Evolutionary conservation across 2,888 invertebrate genomes (phyloP).

Genomic region (Erebia palarica): DNA sequence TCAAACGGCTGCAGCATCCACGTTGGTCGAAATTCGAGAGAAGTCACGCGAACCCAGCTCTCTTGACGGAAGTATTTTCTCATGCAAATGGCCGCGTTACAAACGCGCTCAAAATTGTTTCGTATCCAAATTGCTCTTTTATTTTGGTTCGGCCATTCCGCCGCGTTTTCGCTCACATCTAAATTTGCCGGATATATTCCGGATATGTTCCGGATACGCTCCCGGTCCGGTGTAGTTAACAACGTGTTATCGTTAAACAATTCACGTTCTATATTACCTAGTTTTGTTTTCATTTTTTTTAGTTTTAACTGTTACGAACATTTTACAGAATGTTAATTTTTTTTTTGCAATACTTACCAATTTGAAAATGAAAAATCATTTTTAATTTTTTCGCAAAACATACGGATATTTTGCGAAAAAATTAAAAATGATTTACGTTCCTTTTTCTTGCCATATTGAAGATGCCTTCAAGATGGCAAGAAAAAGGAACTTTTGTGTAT

Average conservation of each 20-base stretch:
- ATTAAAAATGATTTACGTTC: too few relatives aligned
- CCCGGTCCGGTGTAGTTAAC: constrained; percentile 31
- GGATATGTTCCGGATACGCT: constrained; percentile 7
- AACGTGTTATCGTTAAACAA: constrained; percentile 30
- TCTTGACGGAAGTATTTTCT: neutral
- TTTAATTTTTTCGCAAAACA: too few relatives aligned
- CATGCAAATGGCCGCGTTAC: constrained; percentile 33
- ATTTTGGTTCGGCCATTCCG: constrained; percentile 28
- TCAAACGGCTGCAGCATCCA: too few relatives aligned
- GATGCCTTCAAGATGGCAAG: too few relatives aligned
- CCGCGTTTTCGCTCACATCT: constrained; percentile 25
- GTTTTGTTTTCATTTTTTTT: constrained; percentile 8
- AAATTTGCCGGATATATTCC: constrained; percentile 24
- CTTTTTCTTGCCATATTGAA: too few relatives aligned
- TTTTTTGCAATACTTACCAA: neutral
- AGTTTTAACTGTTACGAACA: constrained; percentile 7
- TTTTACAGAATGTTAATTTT: neutral
- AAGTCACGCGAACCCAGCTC: neutral
- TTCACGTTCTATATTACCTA: constrained; percentile 16
- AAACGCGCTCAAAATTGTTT: constrained; percentile 33
- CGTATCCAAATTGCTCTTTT: constrained; percentile 33
- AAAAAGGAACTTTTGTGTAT: too few relatives aligned
- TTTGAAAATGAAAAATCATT: neutral
- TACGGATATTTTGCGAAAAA: too few relatives aligned
- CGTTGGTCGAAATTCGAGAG: neutral